These are phyloP conservation scores for Cacatua alba DNA, from an alignment of 2,113 vertebrate genomes.

Conservation along the genomic window DNA sequence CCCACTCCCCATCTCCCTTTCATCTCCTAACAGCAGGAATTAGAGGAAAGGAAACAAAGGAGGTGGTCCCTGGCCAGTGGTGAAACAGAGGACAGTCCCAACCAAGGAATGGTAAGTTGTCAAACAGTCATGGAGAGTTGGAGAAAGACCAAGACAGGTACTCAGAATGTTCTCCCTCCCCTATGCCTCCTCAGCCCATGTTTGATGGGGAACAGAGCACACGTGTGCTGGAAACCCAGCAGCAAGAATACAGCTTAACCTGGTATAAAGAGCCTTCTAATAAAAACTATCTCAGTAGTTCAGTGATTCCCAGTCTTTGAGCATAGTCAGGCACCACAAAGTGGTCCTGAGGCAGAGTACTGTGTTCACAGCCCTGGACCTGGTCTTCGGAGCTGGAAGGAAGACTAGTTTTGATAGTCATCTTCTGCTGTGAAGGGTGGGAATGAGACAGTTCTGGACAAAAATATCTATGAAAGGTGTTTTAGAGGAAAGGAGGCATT, in stretches of 20 bases:
- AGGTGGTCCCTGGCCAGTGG: background rate
- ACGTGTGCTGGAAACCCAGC: background rate
- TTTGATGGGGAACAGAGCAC: background rate
- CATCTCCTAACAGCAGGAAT: constrained; percentile 16
- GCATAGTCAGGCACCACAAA: background rate
- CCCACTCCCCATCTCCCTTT: background rate
- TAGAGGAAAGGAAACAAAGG: background rate
- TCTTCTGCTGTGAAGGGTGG: background rate
- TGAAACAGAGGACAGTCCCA: background rate
- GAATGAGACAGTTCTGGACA: background rate
- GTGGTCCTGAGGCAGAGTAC: background rate
- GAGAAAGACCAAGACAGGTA: background rate
- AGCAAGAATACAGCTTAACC: background rate
- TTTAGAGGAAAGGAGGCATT: background rate
- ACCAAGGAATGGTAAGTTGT: constrained; percentile 61
- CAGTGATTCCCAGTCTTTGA: background rate
- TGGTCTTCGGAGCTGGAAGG: background rate
- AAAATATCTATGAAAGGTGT: background rate
- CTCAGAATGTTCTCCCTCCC: background rate
- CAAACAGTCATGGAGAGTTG: background rate
- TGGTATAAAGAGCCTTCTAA: background rate
- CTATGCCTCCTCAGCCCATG: background rate
- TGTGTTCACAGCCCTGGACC: background rate
- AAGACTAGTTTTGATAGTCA: background rate
- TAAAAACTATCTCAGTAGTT: background rate